Conservation (phyloP, 2,888 invertebrate species). For the Hetaerina titia region DNA sequence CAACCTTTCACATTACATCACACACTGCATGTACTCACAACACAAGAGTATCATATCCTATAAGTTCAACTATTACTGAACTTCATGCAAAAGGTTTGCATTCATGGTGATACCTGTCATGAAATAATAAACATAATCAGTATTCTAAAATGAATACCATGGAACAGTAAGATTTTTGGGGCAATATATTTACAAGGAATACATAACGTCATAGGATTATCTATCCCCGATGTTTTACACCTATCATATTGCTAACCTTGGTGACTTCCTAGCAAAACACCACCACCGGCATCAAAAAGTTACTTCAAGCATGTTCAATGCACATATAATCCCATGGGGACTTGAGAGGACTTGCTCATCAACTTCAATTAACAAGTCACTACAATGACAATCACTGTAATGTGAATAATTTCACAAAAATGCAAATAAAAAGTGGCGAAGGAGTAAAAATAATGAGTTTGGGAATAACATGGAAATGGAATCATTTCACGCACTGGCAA, state of each 20-base stretch:
- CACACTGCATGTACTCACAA: constrained; percentile 62
- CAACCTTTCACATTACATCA: constrained; percentile 54
- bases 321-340: constrained; percentile 66
- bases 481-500: not conserved
- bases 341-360: constrained; percentile 36
- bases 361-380: constrained; percentile 44
- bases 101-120: constrained; percentile 29
- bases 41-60: constrained; percentile 54
- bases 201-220: constrained; percentile 57
- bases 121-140: constrained; percentile 60
- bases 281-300: constrained; percentile 64
- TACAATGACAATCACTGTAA: constrained; percentile 29
- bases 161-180: constrained; percentile 50
- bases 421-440: constrained; percentile 1
- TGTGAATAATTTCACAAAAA: constrained; percentile 17
- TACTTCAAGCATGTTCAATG: constrained; percentile 65
- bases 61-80: constrained; percentile 2
- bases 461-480: not conserved
- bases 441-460: not conserved
- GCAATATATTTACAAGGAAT: constrained; percentile 59
- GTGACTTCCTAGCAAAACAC: constrained; percentile 67
- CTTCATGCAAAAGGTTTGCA: constrained; percentile 50
- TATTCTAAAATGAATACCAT: constrained; percentile 67
- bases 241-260: constrained; percentile 49
- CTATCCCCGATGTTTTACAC: constrained; percentile 65